Percentiles rank a stretch among this genome's conserved stretches.
These are phyloP conservation scores for Gibbula magus DNA, from an alignment of 2,888 invertebrate species.

Conservation along the genomic window DNA sequence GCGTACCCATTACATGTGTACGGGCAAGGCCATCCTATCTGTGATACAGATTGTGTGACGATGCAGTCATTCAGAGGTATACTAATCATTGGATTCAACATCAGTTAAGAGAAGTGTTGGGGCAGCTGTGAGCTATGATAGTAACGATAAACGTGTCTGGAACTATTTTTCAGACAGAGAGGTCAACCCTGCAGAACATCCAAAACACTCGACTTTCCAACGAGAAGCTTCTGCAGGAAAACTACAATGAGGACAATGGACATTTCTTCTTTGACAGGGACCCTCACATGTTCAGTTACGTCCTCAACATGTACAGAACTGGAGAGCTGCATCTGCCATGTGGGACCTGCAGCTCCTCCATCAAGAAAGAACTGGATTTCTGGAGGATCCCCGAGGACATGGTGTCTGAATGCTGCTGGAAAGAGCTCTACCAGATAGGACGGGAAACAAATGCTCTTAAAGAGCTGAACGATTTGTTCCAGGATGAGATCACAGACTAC, in stretches of 20 bases:
- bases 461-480: background rate
- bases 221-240: background rate
- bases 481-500: background rate
- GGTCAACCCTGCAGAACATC: background rate
- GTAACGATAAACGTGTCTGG: background rate
- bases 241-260: background rate
- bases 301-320: constrained; percentile 46
- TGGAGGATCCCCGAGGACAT: constrained; percentile 38
- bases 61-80: too few relatives aligned
- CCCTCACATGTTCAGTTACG: constrained; percentile 44
- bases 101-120: too few relatives aligned
- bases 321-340: constrained; percentile 50
- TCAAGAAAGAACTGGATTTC: constrained; percentile 45
- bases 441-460: background rate
- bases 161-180: background rate
- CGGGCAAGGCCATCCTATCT: too few relatives aligned
- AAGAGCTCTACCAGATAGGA: background rate
- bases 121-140: too few relatives aligned
- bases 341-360: constrained; percentile 45
- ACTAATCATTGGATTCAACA: too few relatives aligned
- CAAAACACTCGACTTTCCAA: constrained; percentile 10
- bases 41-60: too few relatives aligned
- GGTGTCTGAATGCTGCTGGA: background rate
- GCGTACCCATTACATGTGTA: too few relatives aligned
- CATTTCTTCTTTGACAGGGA: constrained; percentile 51